Evolutionary conservation across 2,888 invertebrate species (phyloP).

Genomic region (Andrena dorsata): DNA sequence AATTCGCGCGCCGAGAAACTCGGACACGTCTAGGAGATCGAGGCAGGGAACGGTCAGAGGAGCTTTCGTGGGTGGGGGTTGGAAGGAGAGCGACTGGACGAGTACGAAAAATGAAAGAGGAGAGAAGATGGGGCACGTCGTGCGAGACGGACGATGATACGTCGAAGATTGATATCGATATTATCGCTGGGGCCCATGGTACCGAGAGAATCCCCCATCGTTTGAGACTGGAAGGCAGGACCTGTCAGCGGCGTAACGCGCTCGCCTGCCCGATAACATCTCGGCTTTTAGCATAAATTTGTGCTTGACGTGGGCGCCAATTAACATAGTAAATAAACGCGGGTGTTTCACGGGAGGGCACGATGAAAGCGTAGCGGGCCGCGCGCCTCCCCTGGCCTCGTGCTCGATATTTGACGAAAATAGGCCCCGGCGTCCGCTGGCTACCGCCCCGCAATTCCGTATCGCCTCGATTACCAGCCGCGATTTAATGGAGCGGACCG

Average conservation of each 20-base stretch:
- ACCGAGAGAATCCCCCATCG: constrained; percentile 28
- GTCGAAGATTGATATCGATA: constrained; percentile 73
- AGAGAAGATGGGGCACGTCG: neutral
- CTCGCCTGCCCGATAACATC: constrained; percentile 76
- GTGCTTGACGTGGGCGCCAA: constrained; percentile 81
- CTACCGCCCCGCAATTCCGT: constrained; percentile 26
- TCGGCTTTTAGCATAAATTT: constrained; percentile 82
- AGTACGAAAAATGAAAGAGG: constrained; percentile 42
- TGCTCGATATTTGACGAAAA: constrained; percentile 56
- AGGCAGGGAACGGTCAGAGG: constrained; percentile 14
- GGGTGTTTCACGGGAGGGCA: constrained; percentile 55
- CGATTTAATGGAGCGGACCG: constrained; percentile 67
- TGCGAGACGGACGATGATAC: constrained; percentile 65
- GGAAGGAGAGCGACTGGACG: neutral
- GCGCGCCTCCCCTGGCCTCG: neutral
- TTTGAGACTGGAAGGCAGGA: constrained; percentile 66
- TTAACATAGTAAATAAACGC: constrained; percentile 82
- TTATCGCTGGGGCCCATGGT: constrained; percentile 63
- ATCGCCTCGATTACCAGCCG: constrained; percentile 57
- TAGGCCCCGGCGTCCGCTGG: constrained; percentile 19
- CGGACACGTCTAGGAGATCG: constrained; percentile 31
- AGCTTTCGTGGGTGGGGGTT: neutral
- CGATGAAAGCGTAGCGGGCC: neutral
- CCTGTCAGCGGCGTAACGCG: constrained; percentile 77
- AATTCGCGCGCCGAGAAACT: constrained; percentile 49